Evolutionary conservation across 64 coral and sea anemone genomes (phyloP).

Genomic region (Stichodactyla helianthus): DNA sequence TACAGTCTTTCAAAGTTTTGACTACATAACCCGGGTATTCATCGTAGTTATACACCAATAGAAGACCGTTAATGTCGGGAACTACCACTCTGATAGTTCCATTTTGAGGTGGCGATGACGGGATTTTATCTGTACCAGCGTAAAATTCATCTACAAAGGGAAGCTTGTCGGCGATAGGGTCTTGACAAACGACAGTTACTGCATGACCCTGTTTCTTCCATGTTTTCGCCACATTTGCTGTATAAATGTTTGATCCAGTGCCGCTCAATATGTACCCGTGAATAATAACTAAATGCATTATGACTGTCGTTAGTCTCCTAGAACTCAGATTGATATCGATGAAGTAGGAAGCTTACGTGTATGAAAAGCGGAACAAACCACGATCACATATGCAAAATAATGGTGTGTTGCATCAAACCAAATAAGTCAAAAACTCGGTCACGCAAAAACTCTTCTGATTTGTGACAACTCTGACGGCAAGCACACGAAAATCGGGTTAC

Average conservation of each 20-base stretch:
- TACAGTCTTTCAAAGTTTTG: slow-evolving; percentile 80
- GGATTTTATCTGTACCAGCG: slow-evolving; percentile 55
- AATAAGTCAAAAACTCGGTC: no score
- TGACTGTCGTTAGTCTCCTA: not conserved
- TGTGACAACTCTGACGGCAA: no score
- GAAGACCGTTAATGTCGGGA: slow-evolving; percentile 81
- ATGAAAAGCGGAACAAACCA: no score
- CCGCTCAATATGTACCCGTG: slow-evolving; percentile 91
- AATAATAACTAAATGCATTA: slow-evolving; percentile 87
- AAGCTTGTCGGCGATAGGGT: slow-evolving; percentile 68
- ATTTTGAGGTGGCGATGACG: slow-evolving; percentile 32
- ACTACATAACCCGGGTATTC: slow-evolving; percentile 72
- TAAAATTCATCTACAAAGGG: slow-evolving; percentile 85
- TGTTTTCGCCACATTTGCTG: slow-evolving; percentile 75
- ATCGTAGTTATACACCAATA: slow-evolving; percentile 90
- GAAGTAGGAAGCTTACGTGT: no score
- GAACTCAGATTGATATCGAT: no score
- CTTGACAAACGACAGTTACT: slow-evolving; percentile 87
- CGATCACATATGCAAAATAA: no score
- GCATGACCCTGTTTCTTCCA: slow-evolving; percentile 88
- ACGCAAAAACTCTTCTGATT: no score
- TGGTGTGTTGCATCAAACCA: no score
- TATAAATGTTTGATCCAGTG: slow-evolving; percentile 86
- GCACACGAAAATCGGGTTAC: no score
- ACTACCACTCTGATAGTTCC: slow-evolving; percentile 76